Evolutionary conservation across 2,888 invertebrate species (phyloP), one percentile per base, ranked within the genome.

Genomic region (Rotaria sp.): DNA sequence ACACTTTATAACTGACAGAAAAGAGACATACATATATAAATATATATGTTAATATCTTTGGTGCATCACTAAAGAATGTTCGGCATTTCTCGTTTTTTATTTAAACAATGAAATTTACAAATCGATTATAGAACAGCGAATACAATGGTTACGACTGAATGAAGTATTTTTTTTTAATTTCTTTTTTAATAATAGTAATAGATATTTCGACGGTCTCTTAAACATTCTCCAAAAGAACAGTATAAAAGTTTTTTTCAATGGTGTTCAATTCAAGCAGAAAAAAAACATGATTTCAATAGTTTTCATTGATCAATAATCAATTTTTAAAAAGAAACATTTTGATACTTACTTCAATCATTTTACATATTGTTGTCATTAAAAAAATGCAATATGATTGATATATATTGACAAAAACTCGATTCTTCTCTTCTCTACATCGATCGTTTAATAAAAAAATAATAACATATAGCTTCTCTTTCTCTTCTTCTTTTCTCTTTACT

Each of bases 361-460:
- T 21, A 35, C 26, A 35, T 35, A 67, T 21, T 67, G 21, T 67
- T 67, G 18, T 67, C 35, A 67, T 67, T 67, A 67, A 67, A 67
- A 67, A 30, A 10, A 67, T 35, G 35, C 35, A 67, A 59, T 59
- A 4, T 38, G 7, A 1, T 67, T 21, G 21, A 67, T 35, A 7
- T 5, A 24, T 67, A 21, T 67, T 18, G 18, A 35, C 67, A 67
- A 67, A 18, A 18, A 7, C 67, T 67, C 67, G 15, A 67, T 67
- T 67, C 35, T 38, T 67, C 21, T 38, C 35, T 21, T 35, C 67
- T 18, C 55, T 55, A 8, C 11, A 55, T 67, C 35, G 35, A 35
- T 35, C 67, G 67, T 67, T 67, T 67, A 67, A 30, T 35, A 67
- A 67, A 67, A 24, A 67, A 30, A 67, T 67, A 67, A 67, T 67